phyloP scores from a whole-genome alignment of 1,140 invertebrate species.

The Anthonomus grandis region DNA sequence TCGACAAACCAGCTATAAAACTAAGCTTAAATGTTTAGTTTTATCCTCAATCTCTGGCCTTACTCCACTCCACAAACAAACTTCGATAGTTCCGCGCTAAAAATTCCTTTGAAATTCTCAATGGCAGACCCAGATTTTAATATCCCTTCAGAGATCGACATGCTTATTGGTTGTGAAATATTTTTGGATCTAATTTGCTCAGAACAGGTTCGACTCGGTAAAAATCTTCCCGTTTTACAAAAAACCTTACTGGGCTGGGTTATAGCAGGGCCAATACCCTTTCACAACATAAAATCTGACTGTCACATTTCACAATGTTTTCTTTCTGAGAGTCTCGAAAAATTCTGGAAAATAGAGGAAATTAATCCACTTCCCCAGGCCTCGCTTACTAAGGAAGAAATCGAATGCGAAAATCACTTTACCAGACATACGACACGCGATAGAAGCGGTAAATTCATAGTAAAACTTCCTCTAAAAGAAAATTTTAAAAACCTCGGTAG shows the following conservation, averaged over 20 bases:
- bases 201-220: slow-evolving; percentile 27
- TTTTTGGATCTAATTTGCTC: slow-evolving; percentile 27
- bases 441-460: slow-evolving; percentile 22
- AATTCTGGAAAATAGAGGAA: slow-evolving; percentile 18
- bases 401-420: slow-evolving; percentile 27
- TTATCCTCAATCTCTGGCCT: too few relatives aligned
- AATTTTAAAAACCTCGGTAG: slow-evolving; percentile 26
- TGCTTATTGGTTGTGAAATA: slow-evolving; percentile 37
- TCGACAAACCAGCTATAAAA: too few relatives aligned
- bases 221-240: slow-evolving; percentile 32
- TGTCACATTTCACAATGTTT: slow-evolving; percentile 2
- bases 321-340: slow-evolving; percentile 7
- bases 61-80: too few relatives aligned
- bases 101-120: too few relatives aligned
- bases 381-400: slow-evolving; percentile 18
- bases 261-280: slow-evolving; percentile 9
- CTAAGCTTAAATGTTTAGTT: too few relatives aligned
- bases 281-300: background rate
- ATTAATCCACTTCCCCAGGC: background rate
- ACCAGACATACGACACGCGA: slow-evolving; percentile 5
- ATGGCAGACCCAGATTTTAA: slow-evolving; percentile 37
- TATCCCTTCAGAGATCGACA: slow-evolving; percentile 28
- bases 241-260: slow-evolving; percentile 41
- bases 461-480: slow-evolving; percentile 21
- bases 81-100: too few relatives aligned